Percentiles rank a stretch among this genome's conserved stretches.
Conservation (phyloP, 2,797 vertebrate species). For the Phrynocephalus guinanensis region DNA sequence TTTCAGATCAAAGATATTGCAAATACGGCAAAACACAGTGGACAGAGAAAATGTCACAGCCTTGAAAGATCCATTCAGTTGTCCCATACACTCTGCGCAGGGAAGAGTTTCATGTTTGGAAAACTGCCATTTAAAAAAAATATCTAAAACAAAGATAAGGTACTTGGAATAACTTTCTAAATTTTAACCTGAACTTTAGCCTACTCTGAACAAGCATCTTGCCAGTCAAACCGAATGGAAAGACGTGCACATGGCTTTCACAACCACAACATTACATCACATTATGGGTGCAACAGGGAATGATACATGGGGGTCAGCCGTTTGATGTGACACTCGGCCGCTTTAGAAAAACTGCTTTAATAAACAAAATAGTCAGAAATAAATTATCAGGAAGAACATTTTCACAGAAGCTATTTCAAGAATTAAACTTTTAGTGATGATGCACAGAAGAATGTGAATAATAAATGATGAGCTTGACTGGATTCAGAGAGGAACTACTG, state of each 20-base stretch:
- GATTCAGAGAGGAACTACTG: neutral
- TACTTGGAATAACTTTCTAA: slow-evolving; percentile 9
- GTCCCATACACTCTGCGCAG: slow-evolving; percentile 9
- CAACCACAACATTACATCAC: slow-evolving; percentile 66
- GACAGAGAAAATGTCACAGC: slow-evolving; percentile 18
- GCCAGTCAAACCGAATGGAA: slow-evolving; percentile 48
- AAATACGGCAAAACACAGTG: slow-evolving; percentile 53
- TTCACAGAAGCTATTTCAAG: neutral
- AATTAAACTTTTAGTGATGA: slow-evolving; percentile 35
- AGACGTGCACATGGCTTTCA: slow-evolving; percentile 64
- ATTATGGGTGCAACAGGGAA: slow-evolving; percentile 53
- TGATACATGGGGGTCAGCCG: slow-evolving; percentile 48
- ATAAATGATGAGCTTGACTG: neutral
- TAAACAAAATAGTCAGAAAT: slow-evolving; percentile 58
- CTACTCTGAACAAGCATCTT: slow-evolving; percentile 46
- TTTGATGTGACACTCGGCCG: slow-evolving; percentile 46
- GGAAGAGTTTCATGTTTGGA: slow-evolving; percentile 11
- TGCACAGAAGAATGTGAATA: slow-evolving; percentile 22
- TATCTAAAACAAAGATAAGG: slow-evolving; percentile 20
- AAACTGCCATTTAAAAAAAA: slow-evolving; percentile 4
- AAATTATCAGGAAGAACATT: neutral
- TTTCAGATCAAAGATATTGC: slow-evolving; percentile 53
- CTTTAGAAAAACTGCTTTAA: slow-evolving; percentile 56
- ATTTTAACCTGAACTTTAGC: slow-evolving; percentile 57
- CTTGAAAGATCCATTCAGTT: slow-evolving; percentile 18